phyloP scores from a whole-genome alignment of 1,140 invertebrate genomes.

The Sycophila sp. region DNA sequence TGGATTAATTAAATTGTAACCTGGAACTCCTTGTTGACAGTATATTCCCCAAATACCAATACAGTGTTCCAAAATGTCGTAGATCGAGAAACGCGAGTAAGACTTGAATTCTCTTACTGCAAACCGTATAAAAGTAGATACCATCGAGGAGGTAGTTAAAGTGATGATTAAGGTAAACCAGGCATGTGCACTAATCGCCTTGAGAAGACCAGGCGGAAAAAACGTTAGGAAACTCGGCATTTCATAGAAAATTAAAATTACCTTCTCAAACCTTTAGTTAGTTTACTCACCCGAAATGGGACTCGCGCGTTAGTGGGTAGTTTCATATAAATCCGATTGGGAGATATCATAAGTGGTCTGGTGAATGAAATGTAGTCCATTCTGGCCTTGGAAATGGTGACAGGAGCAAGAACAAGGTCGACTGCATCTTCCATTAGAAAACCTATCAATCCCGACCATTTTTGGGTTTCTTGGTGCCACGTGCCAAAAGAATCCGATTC shows the following conservation, averaged over 20 bases:
- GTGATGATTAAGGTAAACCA: slow-evolving; percentile 34
- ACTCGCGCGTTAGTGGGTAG: slow-evolving; percentile 33
- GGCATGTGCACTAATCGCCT: slow-evolving; percentile 35
- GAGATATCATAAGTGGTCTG: slow-evolving; percentile 41
- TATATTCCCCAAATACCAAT: slow-evolving; percentile 49
- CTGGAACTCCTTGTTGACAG: slow-evolving; percentile 50
- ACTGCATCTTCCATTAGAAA: slow-evolving; percentile 23
- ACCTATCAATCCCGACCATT: slow-evolving; percentile 43
- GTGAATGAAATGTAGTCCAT: slow-evolving; percentile 48
- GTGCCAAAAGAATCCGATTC: slow-evolving; percentile 13
- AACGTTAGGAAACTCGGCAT: no score
- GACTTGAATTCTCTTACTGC: background rate
- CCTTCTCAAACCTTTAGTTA: no score
- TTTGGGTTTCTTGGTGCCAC: background rate
- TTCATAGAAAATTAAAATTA: no score
- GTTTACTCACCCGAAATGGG: slow-evolving; percentile 45
- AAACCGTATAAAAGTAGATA: slow-evolving; percentile 28
- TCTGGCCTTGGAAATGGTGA: slow-evolving; percentile 46
- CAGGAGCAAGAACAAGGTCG: slow-evolving; percentile 35
- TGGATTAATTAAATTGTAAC: no score
- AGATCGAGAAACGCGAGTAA: background rate
- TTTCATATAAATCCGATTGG: slow-evolving; percentile 39
- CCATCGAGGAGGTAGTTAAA: slow-evolving; percentile 9
- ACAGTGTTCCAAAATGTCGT: slow-evolving; percentile 40
- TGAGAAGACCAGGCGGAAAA: no score